Percentiles rank a stretch among this genome's conserved stretches.
These are phyloP conservation scores for Agrochola lota DNA, from an alignment of 2,888 invertebrate species.

Conservation along the genomic window DNA sequence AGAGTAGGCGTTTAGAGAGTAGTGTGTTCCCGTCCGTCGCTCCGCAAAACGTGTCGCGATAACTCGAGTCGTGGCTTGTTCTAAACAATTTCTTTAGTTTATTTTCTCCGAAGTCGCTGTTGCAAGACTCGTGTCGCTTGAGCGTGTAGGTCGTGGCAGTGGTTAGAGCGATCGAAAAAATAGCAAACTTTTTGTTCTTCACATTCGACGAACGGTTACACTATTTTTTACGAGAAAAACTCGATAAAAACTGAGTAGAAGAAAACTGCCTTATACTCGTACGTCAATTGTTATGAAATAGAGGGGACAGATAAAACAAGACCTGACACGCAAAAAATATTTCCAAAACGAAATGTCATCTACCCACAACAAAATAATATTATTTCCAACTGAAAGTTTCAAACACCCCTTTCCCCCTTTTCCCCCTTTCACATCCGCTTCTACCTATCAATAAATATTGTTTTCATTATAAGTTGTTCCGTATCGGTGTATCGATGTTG, in stretches of 20 bases:
- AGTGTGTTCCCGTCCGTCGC: neutral
- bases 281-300: neutral
- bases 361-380: slow-evolving; percentile 20
- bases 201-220: neutral
- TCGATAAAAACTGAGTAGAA: neutral
- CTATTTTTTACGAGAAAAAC: neutral
- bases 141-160: neutral
- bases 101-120: neutral
- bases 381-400: slow-evolving; percentile 32
- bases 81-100: neutral
- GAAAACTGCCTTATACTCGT: neutral
- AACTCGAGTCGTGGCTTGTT: neutral
- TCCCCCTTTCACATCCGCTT: slow-evolving; percentile 12
- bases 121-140: neutral
- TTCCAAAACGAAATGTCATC: slow-evolving; percentile 6
- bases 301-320: neutral
- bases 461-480: slow-evolving; percentile 55
- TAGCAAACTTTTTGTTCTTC: neutral
- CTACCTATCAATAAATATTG: slow-evolving; percentile 59
- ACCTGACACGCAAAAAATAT: neutral
- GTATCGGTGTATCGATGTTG: slow-evolving; percentile 49
- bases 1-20: too few relatives aligned
- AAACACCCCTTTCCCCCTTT: slow-evolving; percentile 3
- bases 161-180: neutral
- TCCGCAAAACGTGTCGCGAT: neutral